A percentile compares a stretch with the other conserved stretches of the same genome.
Conservation (phyloP, 1,140 invertebrate species). For the Aphelinus certus region DNA sequence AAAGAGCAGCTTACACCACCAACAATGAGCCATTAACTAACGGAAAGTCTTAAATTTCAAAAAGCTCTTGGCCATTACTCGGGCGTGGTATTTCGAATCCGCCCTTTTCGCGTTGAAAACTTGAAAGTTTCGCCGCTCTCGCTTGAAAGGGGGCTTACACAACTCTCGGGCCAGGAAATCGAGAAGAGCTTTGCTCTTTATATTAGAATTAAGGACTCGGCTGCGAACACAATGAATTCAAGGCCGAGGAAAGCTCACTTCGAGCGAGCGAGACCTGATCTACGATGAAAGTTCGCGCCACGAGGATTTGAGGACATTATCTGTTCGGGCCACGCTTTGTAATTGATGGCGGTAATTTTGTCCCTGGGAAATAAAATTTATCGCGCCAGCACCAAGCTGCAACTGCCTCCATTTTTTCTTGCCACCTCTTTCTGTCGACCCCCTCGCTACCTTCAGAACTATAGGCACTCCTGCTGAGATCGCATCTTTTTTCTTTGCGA, state of each 20-base stretch:
- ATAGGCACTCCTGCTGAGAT: no score
- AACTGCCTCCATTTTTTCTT: constrained; percentile 5
- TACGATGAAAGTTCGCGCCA: constrained; percentile 56
- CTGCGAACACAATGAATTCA: constrained; percentile 36
- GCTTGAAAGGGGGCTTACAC: neutral
- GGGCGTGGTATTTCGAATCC: no score
- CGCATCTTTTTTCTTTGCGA: no score
- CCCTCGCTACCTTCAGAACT: no score
- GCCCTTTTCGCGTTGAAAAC: neutral
- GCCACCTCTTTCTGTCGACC: neutral
- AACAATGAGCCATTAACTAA: no score
- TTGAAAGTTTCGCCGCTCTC: constrained; percentile 12
- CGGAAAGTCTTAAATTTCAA: no score
- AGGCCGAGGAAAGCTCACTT: constrained; percentile 38
- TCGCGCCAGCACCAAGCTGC: constrained; percentile 4
- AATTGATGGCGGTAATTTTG: constrained; percentile 57
- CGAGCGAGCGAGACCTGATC: constrained; percentile 49
- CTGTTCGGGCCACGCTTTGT: constrained; percentile 49
- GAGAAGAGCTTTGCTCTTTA: constrained; percentile 16
- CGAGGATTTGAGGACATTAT: constrained; percentile 60
- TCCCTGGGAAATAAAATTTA: constrained; percentile 34
- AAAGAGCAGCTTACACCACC: no score
- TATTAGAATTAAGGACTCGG: constrained; percentile 36
- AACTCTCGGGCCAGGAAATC: neutral
- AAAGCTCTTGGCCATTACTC: no score